phyloP scores from a whole-genome alignment of 2,888 invertebrate genomes.

The Malthinus flaveolus region DNA sequence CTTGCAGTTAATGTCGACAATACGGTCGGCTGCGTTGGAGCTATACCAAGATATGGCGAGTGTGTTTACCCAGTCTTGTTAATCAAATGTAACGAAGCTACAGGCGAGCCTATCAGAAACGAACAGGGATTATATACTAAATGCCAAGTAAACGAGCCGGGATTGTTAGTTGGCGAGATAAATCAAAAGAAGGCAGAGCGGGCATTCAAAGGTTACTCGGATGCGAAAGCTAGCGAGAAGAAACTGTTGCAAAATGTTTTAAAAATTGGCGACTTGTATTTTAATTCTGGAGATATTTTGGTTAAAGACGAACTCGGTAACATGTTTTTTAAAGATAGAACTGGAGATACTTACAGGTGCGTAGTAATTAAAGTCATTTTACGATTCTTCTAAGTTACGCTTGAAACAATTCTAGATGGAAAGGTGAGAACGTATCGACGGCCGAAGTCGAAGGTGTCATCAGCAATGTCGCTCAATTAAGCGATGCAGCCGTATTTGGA shows the following conservation, averaged over 20 bases:
- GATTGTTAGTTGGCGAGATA: constrained; percentile 79
- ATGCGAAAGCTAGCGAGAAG: constrained; percentile 67
- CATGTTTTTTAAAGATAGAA: constrained; percentile 90
- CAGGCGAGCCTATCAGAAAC: constrained; percentile 74
- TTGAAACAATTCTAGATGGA: constrained; percentile 62
- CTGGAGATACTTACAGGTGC: constrained; percentile 76
- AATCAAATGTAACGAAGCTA: constrained; percentile 66
- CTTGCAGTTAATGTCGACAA: constrained; percentile 86
- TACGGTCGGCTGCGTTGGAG: constrained; percentile 88
- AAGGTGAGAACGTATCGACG: constrained; percentile 96
- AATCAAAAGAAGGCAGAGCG: constrained; percentile 57
- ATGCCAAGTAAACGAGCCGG: constrained; percentile 83
- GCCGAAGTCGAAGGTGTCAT: constrained; percentile 92
- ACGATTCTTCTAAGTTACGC: no score
- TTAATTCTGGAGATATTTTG: constrained; percentile 89
- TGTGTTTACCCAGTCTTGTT: constrained; percentile 68
- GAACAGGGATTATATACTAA: constrained; percentile 73
- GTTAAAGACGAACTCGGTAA: constrained; percentile 89
- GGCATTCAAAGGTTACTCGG: constrained; percentile 74
- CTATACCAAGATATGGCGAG: constrained; percentile 69
- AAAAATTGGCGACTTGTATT: constrained; percentile 82
- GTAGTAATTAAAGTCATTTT: background rate
- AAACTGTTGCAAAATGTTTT: constrained; percentile 75
- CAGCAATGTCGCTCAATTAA: constrained; percentile 72
- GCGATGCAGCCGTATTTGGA: constrained; percentile 82